phyloP scores from a whole-genome alignment of 1,140 invertebrate species.

The Scylla paramamosain region DNA sequence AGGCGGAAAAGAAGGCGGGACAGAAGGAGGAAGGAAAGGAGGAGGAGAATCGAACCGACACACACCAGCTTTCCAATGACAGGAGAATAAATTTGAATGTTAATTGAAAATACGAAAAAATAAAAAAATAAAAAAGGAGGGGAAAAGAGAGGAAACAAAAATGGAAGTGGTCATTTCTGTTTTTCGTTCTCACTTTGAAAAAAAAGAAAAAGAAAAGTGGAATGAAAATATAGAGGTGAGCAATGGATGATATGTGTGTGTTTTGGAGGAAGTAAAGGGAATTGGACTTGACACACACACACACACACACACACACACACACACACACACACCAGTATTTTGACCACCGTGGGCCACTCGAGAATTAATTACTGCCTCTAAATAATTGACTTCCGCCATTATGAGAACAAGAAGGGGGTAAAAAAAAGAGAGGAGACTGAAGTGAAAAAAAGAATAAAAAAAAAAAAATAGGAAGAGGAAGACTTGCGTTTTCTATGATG shows the following conservation, averaged over 20 bases:
- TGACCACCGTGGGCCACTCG: not conserved
- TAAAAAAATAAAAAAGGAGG: no score
- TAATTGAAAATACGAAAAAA: not conserved
- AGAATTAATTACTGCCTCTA: not conserved
- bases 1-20: not conserved
- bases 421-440: no score
- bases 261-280: not conserved
- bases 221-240: not conserved
- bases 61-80: no score
- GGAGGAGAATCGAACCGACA: not conserved
- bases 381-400: conserved; percentile 22
- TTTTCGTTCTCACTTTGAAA: not conserved
- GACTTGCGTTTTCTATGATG: not conserved
- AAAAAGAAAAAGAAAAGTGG: not conserved
- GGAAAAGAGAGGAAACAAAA: no score
- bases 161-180: not conserved
- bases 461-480: not conserved
- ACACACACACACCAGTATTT: not conserved
- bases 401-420: not conserved
- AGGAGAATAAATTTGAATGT: no score
- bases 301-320: conserved; percentile 12
- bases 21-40: not conserved
- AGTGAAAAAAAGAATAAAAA: no score
- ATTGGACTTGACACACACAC: not conserved
- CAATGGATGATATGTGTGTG: no score